A percentile compares a stretch with the other conserved stretches of the same genome.
Evolutionary conservation across 2,113 vertebrate genomes (phyloP).

Genomic region (Uria lomvia): DNA sequence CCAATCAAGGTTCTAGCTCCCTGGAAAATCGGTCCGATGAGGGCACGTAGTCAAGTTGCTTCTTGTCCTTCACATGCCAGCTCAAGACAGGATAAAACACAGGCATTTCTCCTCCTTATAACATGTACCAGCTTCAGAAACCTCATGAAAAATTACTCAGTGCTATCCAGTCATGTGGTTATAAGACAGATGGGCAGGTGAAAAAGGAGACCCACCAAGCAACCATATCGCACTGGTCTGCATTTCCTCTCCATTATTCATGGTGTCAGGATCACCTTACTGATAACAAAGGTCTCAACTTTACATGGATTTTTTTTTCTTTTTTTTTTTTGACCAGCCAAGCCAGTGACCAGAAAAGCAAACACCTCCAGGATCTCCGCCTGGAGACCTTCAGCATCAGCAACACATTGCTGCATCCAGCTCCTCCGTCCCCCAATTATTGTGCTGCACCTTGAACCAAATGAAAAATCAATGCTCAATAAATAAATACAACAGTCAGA

Average conservation of each 20-base stretch:
- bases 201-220: slow-evolving; percentile 80
- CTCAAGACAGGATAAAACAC: background rate
- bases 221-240: slow-evolving; percentile 78
- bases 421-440: background rate
- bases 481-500: background rate
- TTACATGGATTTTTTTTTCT: slow-evolving; percentile 50
- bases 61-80: background rate
- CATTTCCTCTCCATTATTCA: slow-evolving; percentile 90
- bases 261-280: slow-evolving; percentile 90
- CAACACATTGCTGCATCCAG: background rate
- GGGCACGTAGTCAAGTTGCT: background rate
- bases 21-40: background rate
- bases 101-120: slow-evolving; percentile 24
- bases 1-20: slow-evolving; percentile 10
- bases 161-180: slow-evolving; percentile 72
- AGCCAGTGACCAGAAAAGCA: background rate
- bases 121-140: slow-evolving; percentile 51
- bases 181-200: slow-evolving; percentile 76
- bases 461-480: background rate
- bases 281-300: slow-evolving; percentile 73
- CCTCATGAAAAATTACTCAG: slow-evolving; percentile 84
- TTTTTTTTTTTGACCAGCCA: background rate
- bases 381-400: background rate
- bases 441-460: background rate
- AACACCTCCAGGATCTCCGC: background rate